A percentile compares a stretch with the other conserved stretches of the same genome.
Conservation (phyloP, 2,888 invertebrate species). For the Vesta saturnalis region DNA sequence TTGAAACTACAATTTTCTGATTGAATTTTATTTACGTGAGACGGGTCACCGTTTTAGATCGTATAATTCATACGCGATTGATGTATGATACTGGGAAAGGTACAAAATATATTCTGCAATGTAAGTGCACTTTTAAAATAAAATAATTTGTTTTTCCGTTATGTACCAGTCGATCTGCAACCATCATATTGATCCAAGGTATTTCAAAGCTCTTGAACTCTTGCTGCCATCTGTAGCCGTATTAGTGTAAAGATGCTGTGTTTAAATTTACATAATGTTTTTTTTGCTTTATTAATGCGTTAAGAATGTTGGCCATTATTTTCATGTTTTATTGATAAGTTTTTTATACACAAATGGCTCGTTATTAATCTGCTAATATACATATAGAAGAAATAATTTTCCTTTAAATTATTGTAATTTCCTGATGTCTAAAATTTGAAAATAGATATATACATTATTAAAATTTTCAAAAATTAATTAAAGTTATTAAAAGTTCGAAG, state of each 20-base stretch:
- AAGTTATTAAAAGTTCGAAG: constrained; percentile 9
- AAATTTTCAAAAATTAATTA: constrained; percentile 5
- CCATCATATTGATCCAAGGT: constrained; percentile 44
- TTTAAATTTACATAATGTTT: not conserved
- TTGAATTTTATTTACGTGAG: too few species aligned
- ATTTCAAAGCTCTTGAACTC: constrained; percentile 38
- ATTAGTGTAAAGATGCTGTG: constrained; percentile 38
- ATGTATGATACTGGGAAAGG: too few species aligned
- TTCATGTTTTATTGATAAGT: not conserved
- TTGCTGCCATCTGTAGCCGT: constrained; percentile 49
- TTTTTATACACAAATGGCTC: not conserved
- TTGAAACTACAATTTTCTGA: too few species aligned
- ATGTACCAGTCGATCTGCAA: constrained; percentile 6
- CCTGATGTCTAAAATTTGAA: not conserved
- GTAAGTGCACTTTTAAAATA: not conserved
- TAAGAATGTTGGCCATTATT: not conserved
- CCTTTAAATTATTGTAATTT: not conserved
- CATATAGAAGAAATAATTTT: not conserved
- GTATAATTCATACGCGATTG: too few species aligned
- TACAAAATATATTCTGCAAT: too few species aligned
- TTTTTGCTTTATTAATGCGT: not conserved
- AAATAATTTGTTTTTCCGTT: not conserved
- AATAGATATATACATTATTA: not conserved
- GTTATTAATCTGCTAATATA: not conserved
- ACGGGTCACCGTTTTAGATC: too few species aligned